phyloP scores from a whole-genome alignment of 2,797 vertebrate species.

The Myotis pilosus region DNA sequence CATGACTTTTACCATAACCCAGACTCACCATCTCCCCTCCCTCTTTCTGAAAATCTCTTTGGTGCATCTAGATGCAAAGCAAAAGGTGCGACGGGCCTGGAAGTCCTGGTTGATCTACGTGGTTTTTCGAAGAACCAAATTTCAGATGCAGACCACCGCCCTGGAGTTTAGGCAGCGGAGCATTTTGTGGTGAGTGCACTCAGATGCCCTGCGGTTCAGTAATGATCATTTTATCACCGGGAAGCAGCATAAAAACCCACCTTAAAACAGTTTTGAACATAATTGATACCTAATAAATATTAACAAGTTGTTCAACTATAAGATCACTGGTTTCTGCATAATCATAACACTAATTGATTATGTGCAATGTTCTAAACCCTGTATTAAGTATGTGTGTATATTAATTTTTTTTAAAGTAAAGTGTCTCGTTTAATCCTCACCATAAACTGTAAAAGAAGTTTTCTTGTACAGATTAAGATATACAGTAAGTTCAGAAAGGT shows the following conservation, averaged over 20 bases:
- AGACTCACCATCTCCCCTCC: background rate
- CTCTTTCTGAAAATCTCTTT: constrained; percentile 36
- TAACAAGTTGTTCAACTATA: background rate
- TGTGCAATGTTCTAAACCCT: background rate
- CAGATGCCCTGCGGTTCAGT: background rate
- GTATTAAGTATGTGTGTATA: constrained; percentile 11
- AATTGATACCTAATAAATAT: background rate
- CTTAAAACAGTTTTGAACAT: background rate
- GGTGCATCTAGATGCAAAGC: constrained; percentile 75
- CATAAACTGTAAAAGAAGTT: background rate
- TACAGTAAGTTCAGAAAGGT: background rate
- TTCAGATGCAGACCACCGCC: constrained; percentile 83
- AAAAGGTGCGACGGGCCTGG: constrained; percentile 82
- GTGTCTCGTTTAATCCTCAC: background rate
- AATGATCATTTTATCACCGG: background rate
- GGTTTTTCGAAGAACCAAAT: constrained; percentile 85
- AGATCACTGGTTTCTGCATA: background rate
- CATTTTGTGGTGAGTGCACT: constrained; percentile 83
- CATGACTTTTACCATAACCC: background rate
- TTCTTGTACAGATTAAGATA: background rate
- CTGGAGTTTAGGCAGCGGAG: constrained; percentile 82
- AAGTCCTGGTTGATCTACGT: constrained; percentile 88
- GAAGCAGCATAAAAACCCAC: background rate
- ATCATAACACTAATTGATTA: background rate
- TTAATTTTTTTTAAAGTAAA: constrained; percentile 21